Conservation (phyloP, 2,888 invertebrate species). For the Netelia fuscicornis region DNA sequence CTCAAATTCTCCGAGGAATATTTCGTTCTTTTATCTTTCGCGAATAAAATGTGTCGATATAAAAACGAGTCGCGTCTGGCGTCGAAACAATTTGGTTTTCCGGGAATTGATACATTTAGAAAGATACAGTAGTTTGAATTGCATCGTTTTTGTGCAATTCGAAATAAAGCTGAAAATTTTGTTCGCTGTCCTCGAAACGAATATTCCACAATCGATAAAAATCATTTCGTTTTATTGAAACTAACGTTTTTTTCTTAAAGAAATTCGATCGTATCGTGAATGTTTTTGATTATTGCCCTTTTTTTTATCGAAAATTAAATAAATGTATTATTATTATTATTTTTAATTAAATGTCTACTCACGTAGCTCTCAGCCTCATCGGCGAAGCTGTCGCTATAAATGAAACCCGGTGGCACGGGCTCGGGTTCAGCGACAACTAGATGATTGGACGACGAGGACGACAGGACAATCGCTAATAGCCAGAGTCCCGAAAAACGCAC, state of each 20-base stretch:
- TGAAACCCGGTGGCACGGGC: slow-evolving; percentile 74
- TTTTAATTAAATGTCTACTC: slow-evolving; percentile 59
- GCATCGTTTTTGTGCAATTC: too few species aligned
- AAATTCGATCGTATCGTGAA: background rate
- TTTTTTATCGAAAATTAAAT: background rate
- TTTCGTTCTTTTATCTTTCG: too few species aligned
- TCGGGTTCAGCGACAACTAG: slow-evolving; percentile 74
- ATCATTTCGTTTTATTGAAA: too few species aligned
- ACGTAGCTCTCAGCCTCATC: slow-evolving; percentile 76
- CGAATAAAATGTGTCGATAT: too few species aligned
- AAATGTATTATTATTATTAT: background rate
- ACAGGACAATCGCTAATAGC: slow-evolving; percentile 75
- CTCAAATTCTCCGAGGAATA: too few species aligned
- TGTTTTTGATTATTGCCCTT: background rate
- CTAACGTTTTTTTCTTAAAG: background rate
- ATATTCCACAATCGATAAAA: too few species aligned
- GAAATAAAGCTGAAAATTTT: too few species aligned
- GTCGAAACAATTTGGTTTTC: too few species aligned
- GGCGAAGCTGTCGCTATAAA: slow-evolving; percentile 73
- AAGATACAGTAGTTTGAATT: too few species aligned
- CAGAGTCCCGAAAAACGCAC: slow-evolving; percentile 74
- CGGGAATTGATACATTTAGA: too few species aligned
- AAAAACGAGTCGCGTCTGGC: too few species aligned
- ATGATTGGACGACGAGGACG: slow-evolving; percentile 70
- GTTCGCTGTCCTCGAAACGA: too few species aligned